These are phyloP conservation scores for Urosaurus nigricauda DNA, from an alignment of 2,797 vertebrate genomes.

Conservation along the genomic window DNA sequence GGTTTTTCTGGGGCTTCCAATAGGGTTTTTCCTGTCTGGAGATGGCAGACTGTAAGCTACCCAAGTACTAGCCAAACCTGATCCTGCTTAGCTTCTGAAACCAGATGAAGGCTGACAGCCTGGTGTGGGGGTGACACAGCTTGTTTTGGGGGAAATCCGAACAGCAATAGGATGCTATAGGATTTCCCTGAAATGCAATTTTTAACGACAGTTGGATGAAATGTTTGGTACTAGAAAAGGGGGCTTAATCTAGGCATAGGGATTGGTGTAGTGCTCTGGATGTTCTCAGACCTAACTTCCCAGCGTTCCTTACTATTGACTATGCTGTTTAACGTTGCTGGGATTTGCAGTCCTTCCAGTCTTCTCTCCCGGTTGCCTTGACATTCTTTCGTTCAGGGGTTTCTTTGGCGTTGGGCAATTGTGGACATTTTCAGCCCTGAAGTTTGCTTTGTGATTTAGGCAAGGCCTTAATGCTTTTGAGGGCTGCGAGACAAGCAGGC, in stretches of 20 bases:
- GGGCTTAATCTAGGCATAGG: neutral
- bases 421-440: neutral
- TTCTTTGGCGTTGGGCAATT: conserved; percentile 5
- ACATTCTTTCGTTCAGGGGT: neutral
- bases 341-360: neutral
- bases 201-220: neutral
- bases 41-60: too few species aligned
- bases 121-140: too few species aligned
- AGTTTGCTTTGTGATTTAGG: neutral
- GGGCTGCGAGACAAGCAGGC: neutral
- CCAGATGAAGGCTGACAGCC: too few species aligned
- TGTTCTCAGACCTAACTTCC: too few species aligned
- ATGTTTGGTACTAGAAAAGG: neutral
- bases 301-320: too few species aligned
- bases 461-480: neutral
- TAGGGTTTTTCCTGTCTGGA: too few species aligned
- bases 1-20: too few species aligned
- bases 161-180: neutral
- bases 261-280: too few species aligned
- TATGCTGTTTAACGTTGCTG: too few species aligned
- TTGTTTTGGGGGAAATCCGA: too few species aligned
- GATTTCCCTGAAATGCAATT: neutral
- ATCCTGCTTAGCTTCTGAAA: too few species aligned
- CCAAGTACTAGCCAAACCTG: too few species aligned
- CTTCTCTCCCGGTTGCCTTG: neutral